Percentiles rank a stretch among this genome's conserved stretches.
phyloP scores from a whole-genome alignment of 2,113 vertebrate species.

The Cygnus atratus region DNA sequence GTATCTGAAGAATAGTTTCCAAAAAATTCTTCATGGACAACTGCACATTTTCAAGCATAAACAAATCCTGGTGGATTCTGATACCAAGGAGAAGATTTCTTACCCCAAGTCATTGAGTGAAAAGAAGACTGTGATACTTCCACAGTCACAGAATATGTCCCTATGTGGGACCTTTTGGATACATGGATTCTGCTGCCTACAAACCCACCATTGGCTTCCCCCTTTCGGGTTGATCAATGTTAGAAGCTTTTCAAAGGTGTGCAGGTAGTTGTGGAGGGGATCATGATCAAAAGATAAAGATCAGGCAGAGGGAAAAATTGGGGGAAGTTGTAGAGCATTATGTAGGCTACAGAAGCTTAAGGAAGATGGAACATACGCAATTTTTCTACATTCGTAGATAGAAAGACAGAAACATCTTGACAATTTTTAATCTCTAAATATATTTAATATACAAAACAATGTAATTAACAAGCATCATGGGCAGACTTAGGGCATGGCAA shows the following conservation, averaged over 20 bases:
- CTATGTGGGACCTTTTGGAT: background rate
- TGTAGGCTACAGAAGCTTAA: background rate
- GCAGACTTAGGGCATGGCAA: background rate
- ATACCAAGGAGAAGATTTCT: background rate
- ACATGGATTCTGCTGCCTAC: background rate
- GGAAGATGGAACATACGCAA: background rate
- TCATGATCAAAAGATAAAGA: accelerated
- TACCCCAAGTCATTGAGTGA: accelerated
- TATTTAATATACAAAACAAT: accelerated
- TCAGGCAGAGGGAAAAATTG: background rate
- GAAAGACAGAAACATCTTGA: background rate
- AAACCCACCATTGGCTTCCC: accelerated
- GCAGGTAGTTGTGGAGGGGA: background rate
- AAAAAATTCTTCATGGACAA: background rate
- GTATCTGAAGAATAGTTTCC: slow-evolving; percentile 8
- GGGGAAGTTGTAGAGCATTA: background rate
- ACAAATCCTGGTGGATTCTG: background rate
- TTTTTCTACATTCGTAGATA: background rate
- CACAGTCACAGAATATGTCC: background rate
- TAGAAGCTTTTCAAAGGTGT: background rate
- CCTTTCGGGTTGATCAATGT: background rate
- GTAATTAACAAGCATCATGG: background rate
- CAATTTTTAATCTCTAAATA: background rate
- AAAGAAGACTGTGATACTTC: background rate
- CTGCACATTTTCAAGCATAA: background rate